A percentile compares a stretch with the other conserved stretches of the same genome.
phyloP scores from a whole-genome alignment of 2,888 invertebrate species.

The Perdita meconis region DNA sequence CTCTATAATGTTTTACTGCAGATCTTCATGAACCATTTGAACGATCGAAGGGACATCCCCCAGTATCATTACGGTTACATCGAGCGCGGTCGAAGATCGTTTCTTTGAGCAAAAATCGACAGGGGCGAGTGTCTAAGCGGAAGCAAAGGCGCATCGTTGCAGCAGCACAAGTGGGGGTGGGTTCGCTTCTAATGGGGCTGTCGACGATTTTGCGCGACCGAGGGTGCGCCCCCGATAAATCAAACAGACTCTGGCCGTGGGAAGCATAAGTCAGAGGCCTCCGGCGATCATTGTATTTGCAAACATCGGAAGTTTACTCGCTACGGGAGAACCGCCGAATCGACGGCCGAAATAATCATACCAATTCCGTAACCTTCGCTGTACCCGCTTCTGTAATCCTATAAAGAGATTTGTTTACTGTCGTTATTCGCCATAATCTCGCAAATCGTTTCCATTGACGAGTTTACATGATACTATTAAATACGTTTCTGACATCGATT shows the following conservation, averaged over 20 bases:
- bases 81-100: slow-evolving; percentile 43
- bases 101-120: slow-evolving; percentile 47
- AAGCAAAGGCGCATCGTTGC: slow-evolving; percentile 80
- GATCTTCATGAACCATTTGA: neutral
- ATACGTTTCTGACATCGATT: too few relatives aligned
- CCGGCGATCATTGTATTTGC: slow-evolving; percentile 76
- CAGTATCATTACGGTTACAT: slow-evolving; percentile 49
- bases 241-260: slow-evolving; percentile 78
- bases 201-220: slow-evolving; percentile 69
- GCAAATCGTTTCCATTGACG: too few relatives aligned
- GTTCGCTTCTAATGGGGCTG: slow-evolving; percentile 69
- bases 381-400: neutral
- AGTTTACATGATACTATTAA: too few relatives aligned
- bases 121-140: slow-evolving; percentile 78
- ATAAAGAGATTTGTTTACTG: too few relatives aligned
- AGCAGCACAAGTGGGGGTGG: slow-evolving; percentile 76
- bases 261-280: slow-evolving; percentile 78
- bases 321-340: slow-evolving; percentile 56
- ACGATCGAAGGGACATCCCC: slow-evolving; percentile 20
- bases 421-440: too few relatives aligned
- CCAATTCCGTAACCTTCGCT: slow-evolving; percentile 11
- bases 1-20: too few relatives aligned
- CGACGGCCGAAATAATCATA: slow-evolving; percentile 20
- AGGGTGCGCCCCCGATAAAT: slow-evolving; percentile 76
- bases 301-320: slow-evolving; percentile 73